Percentiles rank a stretch among this genome's conserved stretches.
These are phyloP conservation scores for Epizoanthus stellaris DNA, from an alignment of 92 coral and sea anemone genomes.

Conservation along the genomic window DNA sequence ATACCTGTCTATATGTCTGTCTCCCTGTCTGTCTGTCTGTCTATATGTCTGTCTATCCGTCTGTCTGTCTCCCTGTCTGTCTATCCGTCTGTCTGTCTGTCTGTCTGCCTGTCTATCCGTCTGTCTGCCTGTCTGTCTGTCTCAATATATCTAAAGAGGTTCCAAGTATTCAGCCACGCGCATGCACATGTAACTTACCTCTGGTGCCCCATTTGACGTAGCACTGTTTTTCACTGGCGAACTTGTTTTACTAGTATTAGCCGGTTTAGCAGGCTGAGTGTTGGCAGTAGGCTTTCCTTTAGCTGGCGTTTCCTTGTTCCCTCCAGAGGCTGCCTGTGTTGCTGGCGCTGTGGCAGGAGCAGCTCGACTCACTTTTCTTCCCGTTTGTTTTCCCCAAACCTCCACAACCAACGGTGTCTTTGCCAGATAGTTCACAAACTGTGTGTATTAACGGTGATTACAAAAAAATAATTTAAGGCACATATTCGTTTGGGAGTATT, in stretches of 20 bases:
- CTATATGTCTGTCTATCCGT: no score
- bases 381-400: slow-evolving; percentile 90
- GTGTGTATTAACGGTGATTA: not conserved
- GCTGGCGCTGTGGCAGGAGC: not conserved
- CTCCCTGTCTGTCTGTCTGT: no score
- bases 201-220: slow-evolving; percentile 47
- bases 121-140: no score
- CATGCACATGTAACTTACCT: not conserved
- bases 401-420: slow-evolving; percentile 73
- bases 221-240: not conserved
- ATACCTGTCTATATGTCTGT: no score
- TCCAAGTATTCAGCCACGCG: no score
- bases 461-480: not conserved
- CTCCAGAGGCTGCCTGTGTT: not conserved
- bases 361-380: slow-evolving; percentile 66
- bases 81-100: not conserved
- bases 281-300: slow-evolving; percentile 6
- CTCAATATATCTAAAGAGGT: no score
- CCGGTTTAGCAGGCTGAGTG: not conserved
- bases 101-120: not conserved
- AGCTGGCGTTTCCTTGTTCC: not conserved
- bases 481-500: not conserved
- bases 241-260: not conserved
- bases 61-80: no score
- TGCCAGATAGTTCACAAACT: slow-evolving; percentile 81